Evolutionary conservation across 2,888 invertebrate species (phyloP).

Genomic region (Nycteola revayana): DNA sequence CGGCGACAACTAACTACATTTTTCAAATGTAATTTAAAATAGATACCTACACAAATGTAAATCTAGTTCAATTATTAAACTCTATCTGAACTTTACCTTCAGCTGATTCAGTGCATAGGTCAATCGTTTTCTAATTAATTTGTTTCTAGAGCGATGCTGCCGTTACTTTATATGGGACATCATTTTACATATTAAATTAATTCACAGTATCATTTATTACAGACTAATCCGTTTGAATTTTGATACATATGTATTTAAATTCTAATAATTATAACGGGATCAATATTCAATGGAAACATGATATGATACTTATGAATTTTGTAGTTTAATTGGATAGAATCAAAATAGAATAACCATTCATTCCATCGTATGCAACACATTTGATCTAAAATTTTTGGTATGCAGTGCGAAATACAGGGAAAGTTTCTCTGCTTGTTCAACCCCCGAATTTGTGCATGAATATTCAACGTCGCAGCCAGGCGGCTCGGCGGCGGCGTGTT

Average conservation of each 20-base stretch:
- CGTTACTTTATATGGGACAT: constrained; percentile 1
- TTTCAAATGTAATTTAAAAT: constrained; percentile 45
- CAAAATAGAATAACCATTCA: constrained; percentile 2
- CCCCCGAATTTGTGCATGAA: constrained; percentile 62
- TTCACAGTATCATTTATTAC: no score
- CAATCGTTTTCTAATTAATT: no score
- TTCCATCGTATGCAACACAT: constrained; percentile 5
- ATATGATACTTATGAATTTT: no score
- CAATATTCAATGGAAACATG: no score
- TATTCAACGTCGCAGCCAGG: constrained; percentile 59
- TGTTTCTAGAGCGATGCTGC: not conserved
- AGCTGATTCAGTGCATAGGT: no score
- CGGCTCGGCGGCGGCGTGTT: constrained; percentile 37
- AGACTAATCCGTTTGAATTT: no score
- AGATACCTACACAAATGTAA: no score
- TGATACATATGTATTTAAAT: no score
- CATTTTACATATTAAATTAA: constrained; percentile 1
- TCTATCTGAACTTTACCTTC: no score
- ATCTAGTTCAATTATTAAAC: no score
- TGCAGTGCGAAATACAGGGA: constrained; percentile 33
- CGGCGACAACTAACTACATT: constrained; percentile 48
- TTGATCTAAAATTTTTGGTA: constrained; percentile 31
- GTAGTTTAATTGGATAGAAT: no score
- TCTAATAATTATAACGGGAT: no score
- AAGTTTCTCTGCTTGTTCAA: constrained; percentile 41